A percentile compares a stretch with the other conserved stretches of the same genome.
Evolutionary conservation across 2,113 vertebrate genomes (phyloP).

Genomic region (Tetrao urogallus): DNA sequence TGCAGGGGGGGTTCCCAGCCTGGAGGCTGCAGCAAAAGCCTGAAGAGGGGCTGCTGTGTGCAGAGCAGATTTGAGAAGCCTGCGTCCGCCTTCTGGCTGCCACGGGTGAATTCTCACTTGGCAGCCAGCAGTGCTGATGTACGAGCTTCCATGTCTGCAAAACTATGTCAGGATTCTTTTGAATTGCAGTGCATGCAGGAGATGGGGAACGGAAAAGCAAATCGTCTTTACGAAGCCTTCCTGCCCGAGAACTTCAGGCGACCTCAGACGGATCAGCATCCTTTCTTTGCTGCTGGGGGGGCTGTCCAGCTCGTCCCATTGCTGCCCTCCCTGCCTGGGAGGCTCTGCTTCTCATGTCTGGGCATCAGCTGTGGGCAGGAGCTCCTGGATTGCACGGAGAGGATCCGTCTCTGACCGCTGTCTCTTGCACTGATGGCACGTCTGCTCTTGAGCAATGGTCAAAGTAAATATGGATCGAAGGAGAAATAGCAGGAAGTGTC

Average conservation of each 20-base stretch:
- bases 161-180: background rate
- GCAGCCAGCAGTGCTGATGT: background rate
- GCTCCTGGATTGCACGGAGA: background rate
- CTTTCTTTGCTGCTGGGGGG: slow-evolving; percentile 54
- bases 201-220: slow-evolving; percentile 97
- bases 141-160: background rate
- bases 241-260: slow-evolving; percentile 94
- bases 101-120: background rate
- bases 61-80: background rate
- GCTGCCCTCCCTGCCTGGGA: background rate
- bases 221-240: slow-evolving; percentile 93
- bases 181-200: slow-evolving; percentile 92
- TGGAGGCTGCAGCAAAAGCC: no score
- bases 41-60: background rate
- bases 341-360: background rate
- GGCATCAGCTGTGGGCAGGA: background rate
- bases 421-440: background rate
- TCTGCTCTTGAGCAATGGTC: background rate
- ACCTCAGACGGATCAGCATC: slow-evolving; percentile 94
- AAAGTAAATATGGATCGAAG: background rate
- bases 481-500: background rate
- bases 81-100: no score
- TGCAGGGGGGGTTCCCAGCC: background rate
- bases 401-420: background rate
- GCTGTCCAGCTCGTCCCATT: background rate